Base-by-base conservation (phyloP, 2,888 invertebrate species). In the Entomobrya proxima region DNA sequence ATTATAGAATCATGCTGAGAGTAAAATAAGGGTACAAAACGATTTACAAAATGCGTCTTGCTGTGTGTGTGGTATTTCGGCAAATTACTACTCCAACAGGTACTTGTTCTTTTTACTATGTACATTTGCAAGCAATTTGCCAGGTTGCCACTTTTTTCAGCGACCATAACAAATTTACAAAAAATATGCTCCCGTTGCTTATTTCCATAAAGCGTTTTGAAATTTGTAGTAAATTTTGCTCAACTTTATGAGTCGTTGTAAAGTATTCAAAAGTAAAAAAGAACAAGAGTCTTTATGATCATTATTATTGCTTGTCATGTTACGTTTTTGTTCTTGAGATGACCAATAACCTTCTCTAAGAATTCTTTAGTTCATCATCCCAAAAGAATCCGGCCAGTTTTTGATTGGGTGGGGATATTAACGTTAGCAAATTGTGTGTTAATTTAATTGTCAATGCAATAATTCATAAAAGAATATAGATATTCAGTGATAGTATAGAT, bases 391-490 rank as follows among this genome's bases (percentile, higher is more conserved):
- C 13, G n/a, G 44, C 13, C 58, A 61, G 58, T 55, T 11, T 37
- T 76, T 27, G 1, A 21, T 32, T 47, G 79, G 69, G 69, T 69
- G 69, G 69, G 21, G 52, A 77, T 32, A 69, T 24, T 40, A 18
- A 58, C 44, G 52, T 80, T 80, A 30, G 79, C 52, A 69, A 80
- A 80, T 80, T 80, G 47, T 69, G 52, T 30, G 40, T 37, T 80
- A 80, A 80, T 80, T 67, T 80, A 37, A 80, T 52, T 80, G 69
- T 80, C 55, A 80, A 80, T 80, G 40, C 30, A 67, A 69, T 80
- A 80, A 80, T 13, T 80, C 69, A 80, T 80, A 76, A 58, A 27
- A n/a, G n/a, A n/a, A n/a, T n/a, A n/a, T n/a, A n/a, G n/a, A n/a
- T n/a, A n/a, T n/a, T n/a, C n/a, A n/a, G n/a, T n/a, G n/a, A n/a